These are phyloP conservation scores for Apodemus sylvaticus DNA, from an alignment of 2,113 vertebrate species.

Conservation along the genomic window DNA sequence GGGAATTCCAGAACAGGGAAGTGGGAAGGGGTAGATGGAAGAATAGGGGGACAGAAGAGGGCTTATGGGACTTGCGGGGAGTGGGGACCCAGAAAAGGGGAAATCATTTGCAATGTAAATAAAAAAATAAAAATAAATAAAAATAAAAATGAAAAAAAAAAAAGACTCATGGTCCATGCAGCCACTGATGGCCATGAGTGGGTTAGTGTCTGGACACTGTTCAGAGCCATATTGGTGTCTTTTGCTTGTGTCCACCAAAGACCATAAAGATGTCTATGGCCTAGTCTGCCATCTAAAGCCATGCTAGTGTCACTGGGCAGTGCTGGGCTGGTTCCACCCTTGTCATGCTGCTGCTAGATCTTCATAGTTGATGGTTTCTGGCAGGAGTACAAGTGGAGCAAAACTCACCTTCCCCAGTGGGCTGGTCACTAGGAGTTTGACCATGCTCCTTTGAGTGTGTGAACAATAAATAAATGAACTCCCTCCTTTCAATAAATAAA, in stretches of 20 bases:
- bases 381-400: not conserved
- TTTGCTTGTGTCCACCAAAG: not conserved
- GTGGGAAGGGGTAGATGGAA: too few species aligned
- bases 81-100: too few species aligned
- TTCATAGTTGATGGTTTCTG: not conserved
- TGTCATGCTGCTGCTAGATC: not conserved
- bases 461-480: not conserved
- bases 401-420: not conserved
- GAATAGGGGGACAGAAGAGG: too few species aligned
- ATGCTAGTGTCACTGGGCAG: not conserved
- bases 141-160: too few species aligned
- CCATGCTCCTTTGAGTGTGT: not conserved
- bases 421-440: not conserved
- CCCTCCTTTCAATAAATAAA: not conserved
- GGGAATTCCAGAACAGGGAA: too few species aligned
- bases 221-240: not conserved
- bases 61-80: too few species aligned
- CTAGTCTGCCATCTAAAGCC: not conserved
- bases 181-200: not conserved
- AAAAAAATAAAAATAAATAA: too few species aligned
- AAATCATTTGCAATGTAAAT: too few species aligned
- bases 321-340: not conserved
- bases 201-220: not conserved
- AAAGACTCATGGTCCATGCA: not conserved
- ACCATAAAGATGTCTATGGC: not conserved